These are phyloP conservation scores for Regulus satrapa DNA, from an alignment of 2,113 vertebrate genomes.

Conservation along the genomic window DNA sequence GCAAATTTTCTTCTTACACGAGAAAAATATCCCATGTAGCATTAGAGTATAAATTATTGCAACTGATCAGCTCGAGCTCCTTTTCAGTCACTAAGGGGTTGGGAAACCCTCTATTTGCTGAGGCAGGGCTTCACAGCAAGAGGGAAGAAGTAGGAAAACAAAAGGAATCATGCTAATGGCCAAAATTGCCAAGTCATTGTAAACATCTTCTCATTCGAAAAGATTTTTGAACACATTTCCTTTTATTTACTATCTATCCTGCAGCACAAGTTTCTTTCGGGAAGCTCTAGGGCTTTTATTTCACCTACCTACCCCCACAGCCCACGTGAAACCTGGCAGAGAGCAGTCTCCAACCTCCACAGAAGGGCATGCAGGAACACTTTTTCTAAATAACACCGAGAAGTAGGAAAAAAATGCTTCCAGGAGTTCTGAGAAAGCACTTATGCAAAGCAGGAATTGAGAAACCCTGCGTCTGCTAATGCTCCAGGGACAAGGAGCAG, in stretches of 20 bases:
- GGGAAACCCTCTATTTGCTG: not conserved
- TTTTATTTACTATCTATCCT: not conserved
- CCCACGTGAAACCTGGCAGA: not conserved
- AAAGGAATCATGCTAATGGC: not conserved
- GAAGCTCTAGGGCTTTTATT: not conserved
- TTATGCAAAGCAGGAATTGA: not conserved
- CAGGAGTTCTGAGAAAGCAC: not conserved
- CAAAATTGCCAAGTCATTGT: not conserved
- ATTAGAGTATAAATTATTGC: not conserved
- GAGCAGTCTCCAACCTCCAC: not conserved
- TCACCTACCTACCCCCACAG: not conserved
- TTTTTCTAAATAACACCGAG: not conserved
- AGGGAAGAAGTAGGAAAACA: not conserved
- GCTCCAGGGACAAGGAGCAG: not conserved
- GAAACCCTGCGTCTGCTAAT: not conserved
- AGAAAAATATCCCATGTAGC: not conserved
- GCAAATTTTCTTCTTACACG: too few species aligned
- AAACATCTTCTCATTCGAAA: not conserved
- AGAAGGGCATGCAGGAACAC: not conserved
- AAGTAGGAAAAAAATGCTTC: not conserved
- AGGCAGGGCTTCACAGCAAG: not conserved
- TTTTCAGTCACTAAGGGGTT: not conserved
- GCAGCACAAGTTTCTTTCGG: not conserved
- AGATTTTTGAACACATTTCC: not conserved
- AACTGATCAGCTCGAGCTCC: not conserved